Conservation (phyloP, 30 jellyfish, hydroid and myxozoan genomes). For the Cassiopea andromeda region DNA sequence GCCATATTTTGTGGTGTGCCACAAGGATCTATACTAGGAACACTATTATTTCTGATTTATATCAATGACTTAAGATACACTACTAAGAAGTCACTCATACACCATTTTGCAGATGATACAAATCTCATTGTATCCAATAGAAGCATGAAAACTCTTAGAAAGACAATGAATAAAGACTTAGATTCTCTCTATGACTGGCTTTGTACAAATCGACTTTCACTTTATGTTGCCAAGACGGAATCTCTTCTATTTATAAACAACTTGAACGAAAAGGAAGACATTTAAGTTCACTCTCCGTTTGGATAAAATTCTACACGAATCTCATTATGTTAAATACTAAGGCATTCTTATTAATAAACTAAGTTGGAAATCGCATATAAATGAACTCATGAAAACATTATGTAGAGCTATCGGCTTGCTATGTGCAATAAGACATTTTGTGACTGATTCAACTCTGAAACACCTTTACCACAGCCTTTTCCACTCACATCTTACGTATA, state of each 20-base stretch:
- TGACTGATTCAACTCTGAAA: neutral
- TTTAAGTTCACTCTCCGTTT: conserved; percentile 17
- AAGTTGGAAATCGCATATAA: neutral
- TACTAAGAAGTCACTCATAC: neutral
- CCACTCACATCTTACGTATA: conserved; percentile 4
- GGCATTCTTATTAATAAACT: conserved; percentile 11
- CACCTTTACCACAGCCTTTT: conserved; percentile 9
- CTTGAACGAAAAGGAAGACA: neutral
- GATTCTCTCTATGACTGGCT: conserved; percentile 16
- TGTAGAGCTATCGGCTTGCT: conserved; percentile 6
- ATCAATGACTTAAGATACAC: neutral
- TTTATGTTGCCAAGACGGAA: conserved; percentile 6
- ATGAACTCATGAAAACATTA: neutral
- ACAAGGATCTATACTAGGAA: conserved; percentile 8
- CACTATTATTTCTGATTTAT: neutral
- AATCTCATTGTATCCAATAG: conserved; percentile 5
- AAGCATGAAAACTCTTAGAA: conserved; percentile 7
- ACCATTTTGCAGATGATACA: conserved; percentile 11
- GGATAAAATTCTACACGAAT: conserved; percentile 11
- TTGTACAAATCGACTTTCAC: conserved; percentile 13
- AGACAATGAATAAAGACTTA: neutral
- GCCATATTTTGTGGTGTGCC: conserved; percentile 10
- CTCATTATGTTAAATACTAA: neutral
- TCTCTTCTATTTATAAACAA: neutral
- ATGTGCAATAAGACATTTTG: neutral